Percentiles rank a stretch among this genome's conserved stretches.
These are phyloP conservation scores for Neomorphus geoffroyi DNA, from an alignment of 2,797 vertebrate species.

Conservation along the genomic window DNA sequence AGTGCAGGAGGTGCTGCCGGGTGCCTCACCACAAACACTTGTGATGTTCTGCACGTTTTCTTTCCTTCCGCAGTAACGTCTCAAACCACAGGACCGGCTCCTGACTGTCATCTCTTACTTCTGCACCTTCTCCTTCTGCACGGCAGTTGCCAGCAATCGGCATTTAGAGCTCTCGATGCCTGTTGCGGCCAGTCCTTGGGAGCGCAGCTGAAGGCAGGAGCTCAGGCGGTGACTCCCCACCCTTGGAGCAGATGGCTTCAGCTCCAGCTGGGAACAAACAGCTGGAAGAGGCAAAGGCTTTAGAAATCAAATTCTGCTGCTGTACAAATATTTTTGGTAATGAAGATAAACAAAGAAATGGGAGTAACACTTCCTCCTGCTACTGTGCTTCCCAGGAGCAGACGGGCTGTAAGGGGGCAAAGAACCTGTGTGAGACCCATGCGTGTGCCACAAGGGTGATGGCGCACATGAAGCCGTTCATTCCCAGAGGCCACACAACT, in stretches of 20 bases:
- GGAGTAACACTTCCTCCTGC: neutral
- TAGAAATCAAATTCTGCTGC: neutral
- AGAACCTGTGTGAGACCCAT: neutral
- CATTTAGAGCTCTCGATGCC: fast-evolving
- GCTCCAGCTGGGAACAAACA: conserved; percentile 24
- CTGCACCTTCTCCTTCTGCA: fast-evolving
- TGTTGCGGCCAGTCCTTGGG: fast-evolving
- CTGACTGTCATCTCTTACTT: fast-evolving
- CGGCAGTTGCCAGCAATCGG: fast-evolving
- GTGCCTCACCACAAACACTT: neutral
- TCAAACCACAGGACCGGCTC: neutral
- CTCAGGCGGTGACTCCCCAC: neutral
- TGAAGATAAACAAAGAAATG: conserved; percentile 25
- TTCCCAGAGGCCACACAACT: neutral
- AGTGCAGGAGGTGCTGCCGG: neutral
- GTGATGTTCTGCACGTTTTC: neutral
- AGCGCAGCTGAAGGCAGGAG: neutral
- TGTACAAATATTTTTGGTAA: neutral
- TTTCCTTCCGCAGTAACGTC: neutral
- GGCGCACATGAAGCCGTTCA: fast-evolving
- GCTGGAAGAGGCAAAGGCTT: conserved; percentile 13
- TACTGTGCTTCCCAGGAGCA: neutral
- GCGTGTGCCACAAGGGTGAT: neutral
- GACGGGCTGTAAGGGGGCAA: neutral
- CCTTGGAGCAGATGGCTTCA: neutral